These are phyloP conservation scores for Artemisiospiza belli DNA, from an alignment of 2,113 vertebrate species.

Conservation along the genomic window DNA sequence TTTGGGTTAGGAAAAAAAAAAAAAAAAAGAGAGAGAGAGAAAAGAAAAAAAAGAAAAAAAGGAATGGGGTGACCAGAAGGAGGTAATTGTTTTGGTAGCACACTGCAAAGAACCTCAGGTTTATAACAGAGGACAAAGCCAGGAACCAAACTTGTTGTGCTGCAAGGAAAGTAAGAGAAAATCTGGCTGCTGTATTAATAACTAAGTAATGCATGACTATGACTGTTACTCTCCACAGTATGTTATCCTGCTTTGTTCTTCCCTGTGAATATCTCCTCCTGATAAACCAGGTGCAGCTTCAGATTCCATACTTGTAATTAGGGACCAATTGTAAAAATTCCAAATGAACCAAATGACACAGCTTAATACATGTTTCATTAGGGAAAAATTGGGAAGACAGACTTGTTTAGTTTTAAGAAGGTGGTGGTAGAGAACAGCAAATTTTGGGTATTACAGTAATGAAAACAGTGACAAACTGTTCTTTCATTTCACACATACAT, in stretches of 20 bases:
- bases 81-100: neutral
- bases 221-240: neutral
- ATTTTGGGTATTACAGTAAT: neutral
- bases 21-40: rapidly evolving
- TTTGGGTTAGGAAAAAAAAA: too few species aligned
- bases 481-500: neutral
- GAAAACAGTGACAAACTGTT: neutral
- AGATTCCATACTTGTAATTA: neutral
- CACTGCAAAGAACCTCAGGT: neutral
- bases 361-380: neutral
- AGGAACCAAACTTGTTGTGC: neutral
- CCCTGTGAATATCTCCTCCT: neutral
- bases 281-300: neutral
- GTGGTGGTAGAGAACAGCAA: neutral
- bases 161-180: neutral
- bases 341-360: neutral
- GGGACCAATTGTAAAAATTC: neutral
- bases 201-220: neutral
- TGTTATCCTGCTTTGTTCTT: neutral
- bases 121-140: neutral
- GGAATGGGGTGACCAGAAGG: rapidly evolving
- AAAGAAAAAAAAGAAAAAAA: too few species aligned
- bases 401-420: neutral
- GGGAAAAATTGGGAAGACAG: neutral
- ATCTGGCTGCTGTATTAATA: neutral